Conservation (phyloP, 2,888 invertebrate species). For the Parthenolecanium corni region DNA sequence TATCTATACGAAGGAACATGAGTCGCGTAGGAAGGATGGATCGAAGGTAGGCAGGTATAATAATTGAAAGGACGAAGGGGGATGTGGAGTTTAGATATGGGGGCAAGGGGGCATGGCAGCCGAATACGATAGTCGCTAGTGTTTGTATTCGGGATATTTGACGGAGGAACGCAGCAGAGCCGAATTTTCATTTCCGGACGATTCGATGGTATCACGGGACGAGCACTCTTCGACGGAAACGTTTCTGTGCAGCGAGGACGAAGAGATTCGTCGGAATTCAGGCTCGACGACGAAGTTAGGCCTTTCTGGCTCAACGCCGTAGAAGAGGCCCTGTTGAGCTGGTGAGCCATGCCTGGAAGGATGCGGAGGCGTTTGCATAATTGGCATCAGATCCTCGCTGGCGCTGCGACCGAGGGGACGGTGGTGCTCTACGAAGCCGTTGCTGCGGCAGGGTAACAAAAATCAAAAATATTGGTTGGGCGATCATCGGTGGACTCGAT, state of each 20-base stretch:
- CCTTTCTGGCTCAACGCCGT: conserved; percentile 41
- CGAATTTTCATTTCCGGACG: conserved; percentile 29
- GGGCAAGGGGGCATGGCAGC: not conserved
- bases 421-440: conserved; percentile 25
- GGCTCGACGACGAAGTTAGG: conserved; percentile 45
- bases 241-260: conserved; percentile 16
- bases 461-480: too few species aligned
- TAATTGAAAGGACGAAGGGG: not conserved
- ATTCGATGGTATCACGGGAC: conserved; percentile 29
- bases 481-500: too few species aligned
- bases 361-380: conserved; percentile 37
- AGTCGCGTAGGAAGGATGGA: too few species aligned
- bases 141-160: conserved; percentile 29
- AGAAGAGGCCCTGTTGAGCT: conserved; percentile 31
- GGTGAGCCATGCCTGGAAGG: conserved; percentile 30
- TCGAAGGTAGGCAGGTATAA: not conserved
- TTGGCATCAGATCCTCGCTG: conserved; percentile 69
- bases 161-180: conserved; percentile 20
- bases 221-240: conserved; percentile 23
- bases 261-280: conserved; percentile 17
- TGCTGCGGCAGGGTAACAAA: conserved; percentile 6
- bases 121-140: not conserved
- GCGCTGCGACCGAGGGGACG: conserved; percentile 91
- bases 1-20: too few species aligned
- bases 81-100: not conserved